A percentile compares a stretch with the other conserved stretches of the same genome.
Evolutionary conservation across 2,888 invertebrate genomes (phyloP).

Genomic region (Catocala sponsa): DNA sequence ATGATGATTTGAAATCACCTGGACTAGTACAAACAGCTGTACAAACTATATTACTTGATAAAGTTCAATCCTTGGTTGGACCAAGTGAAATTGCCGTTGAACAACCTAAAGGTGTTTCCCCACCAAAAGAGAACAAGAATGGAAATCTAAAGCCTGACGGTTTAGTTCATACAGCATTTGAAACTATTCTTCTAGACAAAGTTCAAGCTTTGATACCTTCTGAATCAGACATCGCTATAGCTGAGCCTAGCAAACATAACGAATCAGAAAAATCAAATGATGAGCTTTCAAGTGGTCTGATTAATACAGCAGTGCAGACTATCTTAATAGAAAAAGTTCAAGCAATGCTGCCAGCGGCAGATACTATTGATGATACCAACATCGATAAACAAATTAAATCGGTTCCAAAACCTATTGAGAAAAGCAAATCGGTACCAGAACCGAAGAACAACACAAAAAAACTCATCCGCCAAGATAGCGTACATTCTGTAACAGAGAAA

Average conservation of each 20-base stretch:
- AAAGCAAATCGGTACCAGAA: conserved; percentile 29
- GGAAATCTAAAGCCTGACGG: conserved; percentile 48
- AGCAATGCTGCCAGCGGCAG: conserved; percentile 7
- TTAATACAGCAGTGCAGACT: conserved; percentile 14
- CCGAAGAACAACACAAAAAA: conserved; percentile 56
- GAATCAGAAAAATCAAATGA: conserved; percentile 14
- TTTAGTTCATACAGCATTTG: conserved; percentile 78
- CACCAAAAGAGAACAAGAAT: conserved; percentile 14
- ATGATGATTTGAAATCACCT: conserved; percentile 46
- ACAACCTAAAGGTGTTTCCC: conserved; percentile 21
- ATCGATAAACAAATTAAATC: neutral
- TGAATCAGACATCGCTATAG: conserved; percentile 12
- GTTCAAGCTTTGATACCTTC: conserved; percentile 64
- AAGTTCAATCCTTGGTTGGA: conserved; percentile 48
- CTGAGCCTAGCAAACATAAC: conserved; percentile 7
- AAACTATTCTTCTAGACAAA: conserved; percentile 83
- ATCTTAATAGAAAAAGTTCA: conserved; percentile 22
- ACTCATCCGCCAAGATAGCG: conserved; percentile 74
- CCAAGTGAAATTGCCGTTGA: conserved; percentile 28
- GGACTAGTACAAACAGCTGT: conserved; percentile 79
- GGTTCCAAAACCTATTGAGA: conserved; percentile 18
- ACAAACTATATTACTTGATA: conserved; percentile 84
- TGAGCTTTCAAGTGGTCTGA: conserved; percentile 20
- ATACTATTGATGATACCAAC: conserved; percentile 1
- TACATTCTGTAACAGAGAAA: conserved; percentile 69